These are phyloP conservation scores for Drosophila lacertosa DNA, from an alignment of 1,140 invertebrate species.

Conservation along the genomic window DNA sequence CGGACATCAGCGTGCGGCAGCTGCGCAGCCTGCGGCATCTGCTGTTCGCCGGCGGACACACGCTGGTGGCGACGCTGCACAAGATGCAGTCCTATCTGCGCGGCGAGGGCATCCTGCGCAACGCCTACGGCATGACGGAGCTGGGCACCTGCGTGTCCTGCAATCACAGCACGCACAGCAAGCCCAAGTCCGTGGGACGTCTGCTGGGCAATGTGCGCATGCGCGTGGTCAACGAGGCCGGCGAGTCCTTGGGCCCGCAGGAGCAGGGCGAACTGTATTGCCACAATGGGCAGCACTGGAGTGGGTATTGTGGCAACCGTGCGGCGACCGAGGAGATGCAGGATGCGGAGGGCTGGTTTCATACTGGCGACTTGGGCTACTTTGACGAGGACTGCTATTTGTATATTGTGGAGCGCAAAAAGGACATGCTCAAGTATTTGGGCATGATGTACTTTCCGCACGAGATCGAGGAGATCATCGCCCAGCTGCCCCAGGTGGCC, in stretches of 20 bases:
- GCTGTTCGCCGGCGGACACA: slow-evolving; percentile 69
- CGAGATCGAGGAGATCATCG: slow-evolving; percentile 76
- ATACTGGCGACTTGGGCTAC: slow-evolving; percentile 88
- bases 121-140: slow-evolving; percentile 66
- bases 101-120: slow-evolving; percentile 56
- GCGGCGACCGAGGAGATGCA: slow-evolving; percentile 67
- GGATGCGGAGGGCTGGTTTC: slow-evolving; percentile 86
- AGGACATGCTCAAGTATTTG: slow-evolving; percentile 86
- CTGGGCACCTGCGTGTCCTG: slow-evolving; percentile 51
- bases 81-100: slow-evolving; percentile 69
- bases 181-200: slow-evolving; percentile 67
- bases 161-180: slow-evolving; percentile 48
- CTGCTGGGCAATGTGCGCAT: slow-evolving; percentile 56
- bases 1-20: slow-evolving; percentile 17
- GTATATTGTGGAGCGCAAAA: slow-evolving; percentile 87
- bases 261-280: slow-evolving; percentile 70
- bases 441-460: slow-evolving; percentile 83
- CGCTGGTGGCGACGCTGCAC: slow-evolving; percentile 62
- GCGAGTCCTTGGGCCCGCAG: slow-evolving; percentile 51
- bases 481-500: slow-evolving; percentile 66
- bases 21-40: slow-evolving; percentile 61
- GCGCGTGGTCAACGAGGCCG: slow-evolving; percentile 76
- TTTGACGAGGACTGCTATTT: slow-evolving; percentile 86
- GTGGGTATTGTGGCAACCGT: slow-evolving; percentile 73
- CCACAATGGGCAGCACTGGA: slow-evolving; percentile 62